Conservation (phyloP, 2,888 invertebrate species). For the Sinopyrophorus schimmeli region DNA sequence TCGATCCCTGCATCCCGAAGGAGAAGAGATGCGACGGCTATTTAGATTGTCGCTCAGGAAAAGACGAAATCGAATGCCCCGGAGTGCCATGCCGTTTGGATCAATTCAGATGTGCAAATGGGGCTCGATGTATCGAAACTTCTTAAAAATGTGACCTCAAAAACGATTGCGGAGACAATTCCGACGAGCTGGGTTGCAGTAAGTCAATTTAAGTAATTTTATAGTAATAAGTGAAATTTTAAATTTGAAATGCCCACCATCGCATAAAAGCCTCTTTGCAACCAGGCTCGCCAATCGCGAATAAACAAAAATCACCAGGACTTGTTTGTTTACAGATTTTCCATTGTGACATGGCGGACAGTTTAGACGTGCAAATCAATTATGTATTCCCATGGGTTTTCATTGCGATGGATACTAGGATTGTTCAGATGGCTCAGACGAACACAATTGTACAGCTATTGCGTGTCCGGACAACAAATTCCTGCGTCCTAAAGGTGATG, state of each 20-base stretch:
- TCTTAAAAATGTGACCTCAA: conserved; percentile 82
- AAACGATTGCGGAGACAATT: conserved; percentile 88
- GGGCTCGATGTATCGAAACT: conserved; percentile 79
- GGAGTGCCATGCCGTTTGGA: conserved; percentile 75
- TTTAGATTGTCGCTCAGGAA: conserved; percentile 81
- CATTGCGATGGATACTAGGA: conserved; percentile 87
- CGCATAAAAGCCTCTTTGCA: no score
- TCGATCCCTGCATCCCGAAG: conserved; percentile 84
- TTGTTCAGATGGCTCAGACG: conserved; percentile 90
- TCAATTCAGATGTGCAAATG: conserved; percentile 83
- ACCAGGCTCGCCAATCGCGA: no score
- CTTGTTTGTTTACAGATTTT: conserved; percentile 72
- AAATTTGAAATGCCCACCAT: no score
- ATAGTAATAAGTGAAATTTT: no score
- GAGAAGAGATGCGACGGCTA: conserved; percentile 91
- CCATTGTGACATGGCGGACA: conserved; percentile 87
- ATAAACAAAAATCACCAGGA: no score
- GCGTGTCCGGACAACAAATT: conserved; percentile 91
- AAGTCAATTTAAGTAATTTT: no score
- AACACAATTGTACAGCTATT: conserved; percentile 83
- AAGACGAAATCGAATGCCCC: conserved; percentile 78
- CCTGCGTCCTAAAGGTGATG: conserved; percentile 78
- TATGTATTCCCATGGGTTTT: conserved; percentile 88
- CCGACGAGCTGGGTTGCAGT: conserved; percentile 91
- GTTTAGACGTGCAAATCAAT: conserved; percentile 89